phyloP scores from a whole-genome alignment of 2,797 vertebrate genomes.

The Myotis daubentonii region DNA sequence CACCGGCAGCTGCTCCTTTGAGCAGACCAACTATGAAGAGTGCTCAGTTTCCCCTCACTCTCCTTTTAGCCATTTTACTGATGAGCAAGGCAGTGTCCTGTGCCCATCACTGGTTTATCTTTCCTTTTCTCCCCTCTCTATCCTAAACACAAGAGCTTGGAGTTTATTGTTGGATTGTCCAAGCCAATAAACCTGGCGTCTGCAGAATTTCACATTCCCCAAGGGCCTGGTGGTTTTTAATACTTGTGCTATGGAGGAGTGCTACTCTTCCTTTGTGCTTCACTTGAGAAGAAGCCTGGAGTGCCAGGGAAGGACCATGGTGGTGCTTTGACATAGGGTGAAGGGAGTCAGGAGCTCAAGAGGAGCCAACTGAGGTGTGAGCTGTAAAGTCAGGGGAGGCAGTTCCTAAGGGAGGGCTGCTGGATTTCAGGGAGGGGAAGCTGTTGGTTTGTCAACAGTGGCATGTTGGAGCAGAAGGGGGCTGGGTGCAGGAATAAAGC shows the following conservation, averaged over 20 bases:
- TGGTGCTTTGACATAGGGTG: neutral
- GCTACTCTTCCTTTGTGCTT: neutral
- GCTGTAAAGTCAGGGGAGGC: neutral
- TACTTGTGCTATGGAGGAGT: neutral
- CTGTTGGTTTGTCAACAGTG: neutral
- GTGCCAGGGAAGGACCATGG: neutral
- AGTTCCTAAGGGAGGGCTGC: neutral
- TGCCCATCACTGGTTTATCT: neutral
- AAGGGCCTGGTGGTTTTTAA: neutral
- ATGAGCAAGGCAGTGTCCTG: neutral
- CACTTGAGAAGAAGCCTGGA: neutral
- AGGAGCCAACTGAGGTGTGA: neutral
- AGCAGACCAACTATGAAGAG: neutral
- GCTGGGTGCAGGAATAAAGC: neutral
- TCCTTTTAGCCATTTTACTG: neutral
- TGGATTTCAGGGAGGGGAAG: neutral
- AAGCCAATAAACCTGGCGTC: neutral
- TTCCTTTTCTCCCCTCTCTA: neutral
- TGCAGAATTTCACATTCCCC: neutral
- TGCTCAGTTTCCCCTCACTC: neutral
- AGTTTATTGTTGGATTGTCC: conserved; percentile 12
- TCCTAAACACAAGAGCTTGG: neutral
- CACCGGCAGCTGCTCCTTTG: neutral
- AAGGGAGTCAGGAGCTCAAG: neutral
- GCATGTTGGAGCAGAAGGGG: neutral